A percentile compares a stretch with the other conserved stretches of the same genome.
Evolutionary conservation across 2,113 vertebrate species (phyloP).

Genomic region (Xenopus borealis): DNA sequence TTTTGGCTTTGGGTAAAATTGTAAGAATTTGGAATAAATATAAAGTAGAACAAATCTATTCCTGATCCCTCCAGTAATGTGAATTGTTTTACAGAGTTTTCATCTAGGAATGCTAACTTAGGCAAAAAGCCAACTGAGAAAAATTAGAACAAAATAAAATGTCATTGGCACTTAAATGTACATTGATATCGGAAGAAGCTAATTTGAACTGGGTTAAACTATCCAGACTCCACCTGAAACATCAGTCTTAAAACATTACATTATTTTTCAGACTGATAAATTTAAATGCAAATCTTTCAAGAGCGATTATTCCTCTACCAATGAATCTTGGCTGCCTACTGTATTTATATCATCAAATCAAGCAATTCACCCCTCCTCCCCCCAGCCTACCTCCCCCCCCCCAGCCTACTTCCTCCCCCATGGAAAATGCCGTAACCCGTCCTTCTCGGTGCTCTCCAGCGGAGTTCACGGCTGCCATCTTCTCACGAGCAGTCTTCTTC

Average conservation of each 20-base stretch:
- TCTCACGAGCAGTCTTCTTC: too few species aligned
- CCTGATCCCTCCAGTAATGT: constrained; percentile 27
- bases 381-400: too few species aligned
- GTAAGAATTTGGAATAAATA: constrained; percentile 11
- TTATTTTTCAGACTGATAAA: constrained; percentile 15
- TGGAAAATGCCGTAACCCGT: too few species aligned
- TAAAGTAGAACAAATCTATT: constrained; percentile 37
- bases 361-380: background rate
- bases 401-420: too few species aligned
- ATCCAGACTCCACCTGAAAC: constrained; percentile 15
- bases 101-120: constrained; percentile 26
- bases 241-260: constrained; percentile 15
- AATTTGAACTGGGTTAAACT: constrained; percentile 5
- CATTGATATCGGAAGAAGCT: constrained; percentile 13
- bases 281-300: constrained; percentile 14
- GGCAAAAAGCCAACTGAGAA: constrained; percentile 17
- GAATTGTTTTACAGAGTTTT: constrained; percentile 11
- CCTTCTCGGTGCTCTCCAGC: too few species aligned
- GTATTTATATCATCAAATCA: background rate
- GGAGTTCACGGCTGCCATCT: too few species aligned
- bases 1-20: too few species aligned
- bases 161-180: background rate
- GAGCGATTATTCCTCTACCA: constrained; percentile 2
- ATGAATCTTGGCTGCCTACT: constrained; percentile 14
- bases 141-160: constrained; percentile 4